Conservation (phyloP, 2,888 invertebrate species). For the Hirudinaria manillensis region DNA sequence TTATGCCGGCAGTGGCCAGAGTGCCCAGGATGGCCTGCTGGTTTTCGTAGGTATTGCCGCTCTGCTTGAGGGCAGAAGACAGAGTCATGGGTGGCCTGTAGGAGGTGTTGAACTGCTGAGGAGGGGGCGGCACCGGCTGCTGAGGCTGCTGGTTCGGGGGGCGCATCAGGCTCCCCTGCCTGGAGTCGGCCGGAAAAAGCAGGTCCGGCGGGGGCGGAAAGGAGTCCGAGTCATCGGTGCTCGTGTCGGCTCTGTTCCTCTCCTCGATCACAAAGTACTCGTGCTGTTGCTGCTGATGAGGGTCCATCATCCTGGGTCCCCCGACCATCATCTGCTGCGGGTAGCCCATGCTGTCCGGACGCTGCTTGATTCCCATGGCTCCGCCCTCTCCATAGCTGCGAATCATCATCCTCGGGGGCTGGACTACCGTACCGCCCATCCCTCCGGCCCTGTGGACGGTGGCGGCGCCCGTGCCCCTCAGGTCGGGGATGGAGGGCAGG, state of each 20-base stretch:
- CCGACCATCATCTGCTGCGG: not conserved
- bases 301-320: not conserved
- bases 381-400: constrained; percentile 24
- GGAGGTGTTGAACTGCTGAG: not conserved
- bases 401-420: constrained; percentile 29
- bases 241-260: not conserved
- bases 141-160: not conserved
- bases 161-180: constrained; percentile 13
- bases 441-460: constrained; percentile 4
- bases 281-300: constrained; percentile 12
- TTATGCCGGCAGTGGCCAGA: constrained; percentile 30
- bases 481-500: constrained; percentile 27
- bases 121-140: not conserved
- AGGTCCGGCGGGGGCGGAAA: constrained; percentile 28
- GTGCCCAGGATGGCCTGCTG: constrained; percentile 31
- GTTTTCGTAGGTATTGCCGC: constrained; percentile 29
- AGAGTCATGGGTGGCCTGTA: constrained; percentile 20
- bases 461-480: constrained; percentile 4
- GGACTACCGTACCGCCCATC: not conserved
- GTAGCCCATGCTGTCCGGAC: constrained; percentile 5
- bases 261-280: constrained; percentile 21
- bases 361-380: constrained; percentile 13
- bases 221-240: constrained; percentile 1
- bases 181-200: constrained; percentile 22
- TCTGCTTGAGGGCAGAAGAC: not conserved